Conservation (phyloP, 1,140 invertebrate genomes). For the Reticulitermes speratus region DNA sequence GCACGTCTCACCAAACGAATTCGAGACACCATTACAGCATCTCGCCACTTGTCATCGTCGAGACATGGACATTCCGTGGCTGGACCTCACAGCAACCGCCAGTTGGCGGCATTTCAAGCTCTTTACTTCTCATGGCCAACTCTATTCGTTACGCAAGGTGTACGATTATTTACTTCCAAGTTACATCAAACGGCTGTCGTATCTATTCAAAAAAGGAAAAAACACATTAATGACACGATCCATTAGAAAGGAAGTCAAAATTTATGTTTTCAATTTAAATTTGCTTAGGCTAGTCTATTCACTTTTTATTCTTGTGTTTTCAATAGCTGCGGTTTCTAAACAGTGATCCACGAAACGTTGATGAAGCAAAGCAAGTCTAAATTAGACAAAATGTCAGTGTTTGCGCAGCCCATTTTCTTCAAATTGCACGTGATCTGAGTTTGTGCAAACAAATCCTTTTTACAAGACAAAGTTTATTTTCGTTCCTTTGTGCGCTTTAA, state of each 20-base stretch:
- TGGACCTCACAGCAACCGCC: slow-evolving; percentile 6
- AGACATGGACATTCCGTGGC: background rate
- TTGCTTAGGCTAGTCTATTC: background rate
- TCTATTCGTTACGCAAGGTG: background rate
- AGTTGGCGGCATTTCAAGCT: slow-evolving; percentile 9
- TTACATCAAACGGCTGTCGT: background rate
- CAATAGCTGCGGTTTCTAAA: background rate
- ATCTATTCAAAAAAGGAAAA: background rate
- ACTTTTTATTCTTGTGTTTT: background rate
- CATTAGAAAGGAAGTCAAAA: background rate
- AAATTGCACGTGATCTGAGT: too few species aligned
- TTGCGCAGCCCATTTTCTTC: too few species aligned
- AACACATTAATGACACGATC: slow-evolving; percentile 6
- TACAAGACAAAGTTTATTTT: too few species aligned
- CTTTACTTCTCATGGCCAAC: background rate
- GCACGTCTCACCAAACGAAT: slow-evolving; percentile 8
- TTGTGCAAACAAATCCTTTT: too few species aligned
- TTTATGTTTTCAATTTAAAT: slow-evolving; percentile 15
- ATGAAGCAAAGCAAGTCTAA: too few species aligned
- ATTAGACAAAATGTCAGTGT: too few species aligned
- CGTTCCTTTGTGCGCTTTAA: too few species aligned
- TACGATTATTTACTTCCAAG: background rate
- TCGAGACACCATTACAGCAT: background rate
- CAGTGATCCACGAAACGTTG: background rate
- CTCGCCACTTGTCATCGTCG: slow-evolving; percentile 10